Percentiles rank a stretch among this genome's conserved stretches.
Conservation (phyloP, 1,140 invertebrate species). For the Bombus superbus region DNA sequence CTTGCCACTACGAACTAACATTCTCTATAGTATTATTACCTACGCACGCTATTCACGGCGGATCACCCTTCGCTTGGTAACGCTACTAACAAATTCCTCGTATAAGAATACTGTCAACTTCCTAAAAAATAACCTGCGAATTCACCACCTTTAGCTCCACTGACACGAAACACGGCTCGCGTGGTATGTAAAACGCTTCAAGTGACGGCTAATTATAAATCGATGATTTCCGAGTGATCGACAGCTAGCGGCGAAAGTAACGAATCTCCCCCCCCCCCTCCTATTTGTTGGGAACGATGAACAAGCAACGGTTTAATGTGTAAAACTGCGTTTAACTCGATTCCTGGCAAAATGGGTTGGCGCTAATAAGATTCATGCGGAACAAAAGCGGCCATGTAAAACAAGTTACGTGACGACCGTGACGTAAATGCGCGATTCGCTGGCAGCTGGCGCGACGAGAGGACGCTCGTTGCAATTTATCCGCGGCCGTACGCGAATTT, state of each 20-base stretch:
- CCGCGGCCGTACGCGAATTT: slow-evolving; percentile 48
- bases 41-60: too few relatives aligned
- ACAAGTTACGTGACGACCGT: slow-evolving; percentile 78
- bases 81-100: too few relatives aligned
- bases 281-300: background rate
- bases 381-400: slow-evolving; percentile 78
- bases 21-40: background rate
- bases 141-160: too few relatives aligned
- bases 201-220: slow-evolving; percentile 18
- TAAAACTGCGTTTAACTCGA: slow-evolving; percentile 75
- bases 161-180: background rate
- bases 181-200: background rate
- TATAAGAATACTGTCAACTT: too few relatives aligned
- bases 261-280: background rate
- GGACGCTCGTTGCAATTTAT: slow-evolving; percentile 64
- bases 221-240: slow-evolving; percentile 19
- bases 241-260: background rate
- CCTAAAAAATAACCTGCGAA: too few relatives aligned
- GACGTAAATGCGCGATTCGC: slow-evolving; percentile 75
- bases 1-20: background rate
- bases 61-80: too few relatives aligned
- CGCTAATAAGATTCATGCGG: slow-evolving; percentile 76
- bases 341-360: slow-evolving; percentile 72
- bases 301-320: slow-evolving; percentile 63
- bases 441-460: slow-evolving; percentile 50